Evolutionary conservation across 2,888 invertebrate species (phyloP).

Genomic region (Nipponacmea schrenckii): DNA sequence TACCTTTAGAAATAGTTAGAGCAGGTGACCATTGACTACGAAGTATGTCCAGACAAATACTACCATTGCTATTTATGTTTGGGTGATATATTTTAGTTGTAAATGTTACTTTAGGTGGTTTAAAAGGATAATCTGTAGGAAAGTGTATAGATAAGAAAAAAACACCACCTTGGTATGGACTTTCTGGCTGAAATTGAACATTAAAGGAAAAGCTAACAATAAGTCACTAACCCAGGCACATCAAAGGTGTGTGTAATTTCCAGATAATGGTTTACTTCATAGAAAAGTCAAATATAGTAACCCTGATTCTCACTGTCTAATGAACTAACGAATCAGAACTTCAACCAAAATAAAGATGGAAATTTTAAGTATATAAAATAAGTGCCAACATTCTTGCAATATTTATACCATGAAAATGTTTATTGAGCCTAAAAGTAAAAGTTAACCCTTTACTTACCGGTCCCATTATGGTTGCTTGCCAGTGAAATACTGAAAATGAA

Average conservation of each 20-base stretch:
- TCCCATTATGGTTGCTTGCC: constrained; percentile 99
- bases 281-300: not conserved
- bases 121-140: constrained; percentile 99
- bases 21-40: constrained; percentile 99
- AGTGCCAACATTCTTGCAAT: too few species aligned
- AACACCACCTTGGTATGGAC: constrained; percentile 99
- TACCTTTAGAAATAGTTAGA: constrained; percentile 99
- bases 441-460: constrained; percentile 97
- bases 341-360: too few species aligned
- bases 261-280: not conserved
- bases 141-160: constrained; percentile 99
- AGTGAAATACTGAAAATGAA: constrained; percentile 88
- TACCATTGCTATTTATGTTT: constrained; percentile 99
- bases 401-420: too few species aligned
- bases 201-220: too few species aligned
- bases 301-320: too few species aligned
- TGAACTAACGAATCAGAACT: too few species aligned
- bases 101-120: constrained; percentile 98
- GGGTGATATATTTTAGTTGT: constrained; percentile 99
- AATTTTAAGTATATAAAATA: too few species aligned
- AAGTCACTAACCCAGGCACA: too few species aligned
- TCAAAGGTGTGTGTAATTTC: not conserved
- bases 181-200: constrained; percentile 83
- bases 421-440: too few species aligned
- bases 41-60: constrained; percentile 99